These are phyloP conservation scores for Patella ulyssiponensis DNA, from an alignment of 2,888 invertebrate species.

Conservation along the genomic window DNA sequence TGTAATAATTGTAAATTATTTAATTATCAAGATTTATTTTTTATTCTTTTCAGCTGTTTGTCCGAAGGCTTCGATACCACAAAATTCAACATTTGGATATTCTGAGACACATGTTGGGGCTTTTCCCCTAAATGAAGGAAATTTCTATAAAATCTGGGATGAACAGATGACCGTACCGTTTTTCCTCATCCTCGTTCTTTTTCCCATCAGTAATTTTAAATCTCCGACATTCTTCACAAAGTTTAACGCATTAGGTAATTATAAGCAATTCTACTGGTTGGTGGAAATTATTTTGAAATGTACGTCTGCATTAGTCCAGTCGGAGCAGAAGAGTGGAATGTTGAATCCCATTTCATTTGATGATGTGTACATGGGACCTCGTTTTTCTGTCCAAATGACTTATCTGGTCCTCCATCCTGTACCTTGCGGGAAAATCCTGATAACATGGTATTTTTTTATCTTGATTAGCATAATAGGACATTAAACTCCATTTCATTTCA, in stretches of 20 bases:
- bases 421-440: too few species aligned
- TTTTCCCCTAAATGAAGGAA: not conserved
- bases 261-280: not conserved
- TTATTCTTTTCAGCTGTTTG: conserved; percentile 24
- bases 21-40: not conserved
- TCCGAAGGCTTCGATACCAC: not conserved
- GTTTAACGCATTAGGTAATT: conserved; percentile 89
- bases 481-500: too few species aligned
- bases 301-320: too few species aligned
- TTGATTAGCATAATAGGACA: too few species aligned
- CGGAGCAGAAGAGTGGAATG: too few species aligned
- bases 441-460: too few species aligned
- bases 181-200: conserved; percentile 82
- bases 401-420: too few species aligned
- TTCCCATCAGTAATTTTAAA: conserved; percentile 87
- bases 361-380: too few species aligned
- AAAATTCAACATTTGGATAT: not conserved
- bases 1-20: too few species aligned
- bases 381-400: too few species aligned
- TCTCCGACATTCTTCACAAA: conserved; percentile 93
- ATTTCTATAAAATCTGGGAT: conserved; percentile 77
- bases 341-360: too few species aligned
- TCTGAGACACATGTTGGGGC: not conserved
- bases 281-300: not conserved
- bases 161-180: conserved; percentile 86